These are phyloP conservation scores for Nymphalis urticae DNA, from an alignment of 2,888 invertebrate species.

Conservation along the genomic window DNA sequence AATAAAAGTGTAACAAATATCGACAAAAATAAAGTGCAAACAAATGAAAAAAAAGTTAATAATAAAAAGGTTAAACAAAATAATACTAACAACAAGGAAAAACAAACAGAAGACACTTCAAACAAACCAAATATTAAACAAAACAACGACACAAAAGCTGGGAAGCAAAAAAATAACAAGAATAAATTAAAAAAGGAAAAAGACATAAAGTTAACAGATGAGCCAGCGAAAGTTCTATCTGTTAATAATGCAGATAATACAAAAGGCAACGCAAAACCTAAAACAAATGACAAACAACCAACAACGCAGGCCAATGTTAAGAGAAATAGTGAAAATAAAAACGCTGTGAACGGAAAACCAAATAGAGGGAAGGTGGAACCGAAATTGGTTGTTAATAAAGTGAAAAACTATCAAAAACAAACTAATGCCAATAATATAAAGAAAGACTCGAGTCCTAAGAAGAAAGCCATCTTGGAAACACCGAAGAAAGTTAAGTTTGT, in stretches of 20 bases:
- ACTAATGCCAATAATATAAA: conserved; percentile 15
- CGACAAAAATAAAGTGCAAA: conserved; percentile 31
- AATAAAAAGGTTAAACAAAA: conserved; percentile 22
- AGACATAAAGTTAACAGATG: conserved; percentile 32
- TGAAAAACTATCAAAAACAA: conserved; percentile 59
- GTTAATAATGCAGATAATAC: conserved; percentile 30
- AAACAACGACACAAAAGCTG: neutral
- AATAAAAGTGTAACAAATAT: conserved; percentile 31
- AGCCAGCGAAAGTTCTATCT: conserved; percentile 28
- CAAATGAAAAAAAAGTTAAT: conserved; percentile 19
- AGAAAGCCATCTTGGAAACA: conserved; percentile 42
- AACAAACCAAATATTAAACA: neutral
- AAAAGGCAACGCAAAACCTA: conserved; percentile 32
- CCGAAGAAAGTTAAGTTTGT: conserved; percentile 88
- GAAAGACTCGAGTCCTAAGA: conserved; percentile 40
- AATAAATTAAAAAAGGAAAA: conserved; percentile 23
- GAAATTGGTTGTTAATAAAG: conserved; percentile 50
- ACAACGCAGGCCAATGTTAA: conserved; percentile 7
- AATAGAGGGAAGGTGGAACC: conserved; percentile 22
- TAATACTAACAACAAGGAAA: neutral
- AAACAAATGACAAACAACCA: conserved; percentile 31
- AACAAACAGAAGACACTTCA: neutral
- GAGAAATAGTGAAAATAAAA: conserved; percentile 13
- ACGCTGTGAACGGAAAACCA: conserved; percentile 18
- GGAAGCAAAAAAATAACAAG: neutral